Evolutionary conservation across 2,797 vertebrate genomes (phyloP).

Genomic region (Falco rusticolus): DNA sequence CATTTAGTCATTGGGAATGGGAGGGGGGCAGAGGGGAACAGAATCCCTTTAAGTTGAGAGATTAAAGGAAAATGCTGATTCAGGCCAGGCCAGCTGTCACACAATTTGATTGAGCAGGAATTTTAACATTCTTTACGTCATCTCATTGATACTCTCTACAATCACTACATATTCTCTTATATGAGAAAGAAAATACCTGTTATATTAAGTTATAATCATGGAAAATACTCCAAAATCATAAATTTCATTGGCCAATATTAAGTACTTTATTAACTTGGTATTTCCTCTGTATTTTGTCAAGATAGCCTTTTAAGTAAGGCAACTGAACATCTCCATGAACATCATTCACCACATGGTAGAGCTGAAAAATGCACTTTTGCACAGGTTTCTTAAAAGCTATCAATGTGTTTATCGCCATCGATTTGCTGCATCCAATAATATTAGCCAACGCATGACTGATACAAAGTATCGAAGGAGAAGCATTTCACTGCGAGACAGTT

Average conservation of each 20-base stretch:
- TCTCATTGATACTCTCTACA: neutral
- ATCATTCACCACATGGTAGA: neutral
- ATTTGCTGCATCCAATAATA: neutral
- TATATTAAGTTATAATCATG: neutral
- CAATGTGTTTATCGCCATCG: neutral
- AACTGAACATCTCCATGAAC: neutral
- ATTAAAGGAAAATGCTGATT: neutral
- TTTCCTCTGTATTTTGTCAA: neutral
- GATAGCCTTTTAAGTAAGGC: neutral
- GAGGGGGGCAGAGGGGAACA: neutral
- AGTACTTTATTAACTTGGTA: neutral
- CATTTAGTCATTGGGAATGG: neutral
- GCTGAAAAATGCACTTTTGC: neutral
- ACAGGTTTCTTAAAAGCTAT: neutral
- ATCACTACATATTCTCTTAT: neutral
- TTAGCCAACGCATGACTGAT: fast-evolving
- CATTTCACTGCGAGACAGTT: neutral
- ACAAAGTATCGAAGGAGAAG: neutral
- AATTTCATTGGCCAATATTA: neutral
- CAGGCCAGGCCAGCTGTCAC: neutral
- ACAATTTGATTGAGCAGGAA: neutral
- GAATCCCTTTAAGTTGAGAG: neutral
- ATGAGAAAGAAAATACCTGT: neutral
- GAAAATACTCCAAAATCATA: neutral
- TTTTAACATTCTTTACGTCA: neutral